Conservation (phyloP, 2,113 vertebrate species). For the Zosterops lateralis region DNA sequence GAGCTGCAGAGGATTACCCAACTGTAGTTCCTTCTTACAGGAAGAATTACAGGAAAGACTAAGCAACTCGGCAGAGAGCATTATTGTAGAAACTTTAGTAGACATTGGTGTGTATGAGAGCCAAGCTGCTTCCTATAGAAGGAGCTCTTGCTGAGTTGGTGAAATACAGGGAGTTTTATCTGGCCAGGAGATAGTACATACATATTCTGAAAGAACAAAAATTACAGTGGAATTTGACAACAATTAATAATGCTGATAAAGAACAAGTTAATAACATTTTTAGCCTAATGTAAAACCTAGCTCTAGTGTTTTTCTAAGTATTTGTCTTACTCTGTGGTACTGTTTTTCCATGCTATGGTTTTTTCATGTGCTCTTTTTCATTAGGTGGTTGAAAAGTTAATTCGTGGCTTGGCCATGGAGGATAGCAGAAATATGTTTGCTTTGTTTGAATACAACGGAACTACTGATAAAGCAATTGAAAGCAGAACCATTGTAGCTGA, state of each 20-base stretch:
- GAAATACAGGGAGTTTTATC: neutral
- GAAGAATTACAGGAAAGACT: neutral
- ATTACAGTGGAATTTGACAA: neutral
- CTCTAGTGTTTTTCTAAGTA: neutral
- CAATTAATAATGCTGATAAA: neutral
- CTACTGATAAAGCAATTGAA: slow-evolving; percentile 90
- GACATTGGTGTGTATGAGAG: neutral
- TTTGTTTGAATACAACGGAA: slow-evolving; percentile 90
- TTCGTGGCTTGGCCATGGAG: slow-evolving; percentile 95
- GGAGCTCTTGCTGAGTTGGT: neutral
- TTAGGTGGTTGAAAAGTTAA: slow-evolving; percentile 96
- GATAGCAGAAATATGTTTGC: slow-evolving; percentile 98
- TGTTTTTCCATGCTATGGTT: neutral
- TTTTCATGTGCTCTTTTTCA: neutral
- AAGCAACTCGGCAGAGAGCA: neutral
- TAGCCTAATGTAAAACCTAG: neutral
- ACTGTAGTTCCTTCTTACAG: neutral
- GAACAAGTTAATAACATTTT: neutral
- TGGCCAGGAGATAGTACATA: neutral
- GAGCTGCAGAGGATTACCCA: neutral
- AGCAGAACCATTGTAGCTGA: slow-evolving; percentile 92
- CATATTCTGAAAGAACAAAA: neutral
- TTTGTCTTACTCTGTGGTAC: neutral
- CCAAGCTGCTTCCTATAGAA: neutral
- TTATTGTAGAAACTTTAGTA: neutral